Conservation (phyloP, 2,888 invertebrate genomes). For the Folsomia manolachei region DNA sequence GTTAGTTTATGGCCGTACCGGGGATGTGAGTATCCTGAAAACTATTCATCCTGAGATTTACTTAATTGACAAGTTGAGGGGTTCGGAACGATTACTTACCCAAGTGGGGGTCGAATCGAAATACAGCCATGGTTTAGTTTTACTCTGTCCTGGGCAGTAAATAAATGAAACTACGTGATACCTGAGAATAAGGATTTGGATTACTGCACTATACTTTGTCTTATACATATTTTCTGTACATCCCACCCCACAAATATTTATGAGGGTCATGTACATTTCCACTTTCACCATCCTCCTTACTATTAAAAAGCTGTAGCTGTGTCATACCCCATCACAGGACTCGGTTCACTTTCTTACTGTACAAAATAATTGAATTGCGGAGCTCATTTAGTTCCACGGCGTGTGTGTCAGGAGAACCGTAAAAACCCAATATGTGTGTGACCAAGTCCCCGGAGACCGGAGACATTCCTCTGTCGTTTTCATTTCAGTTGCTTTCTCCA, state of each 20-base stretch:
- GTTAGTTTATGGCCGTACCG: not conserved
- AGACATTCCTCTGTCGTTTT: constrained; percentile 9
- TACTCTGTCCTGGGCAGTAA: no score
- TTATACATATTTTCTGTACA: not conserved
- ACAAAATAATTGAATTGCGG: constrained; percentile 48
- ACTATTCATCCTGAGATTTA: not conserved
- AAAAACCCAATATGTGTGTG: constrained; percentile 45
- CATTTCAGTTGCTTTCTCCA: not conserved
- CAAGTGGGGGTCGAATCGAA: not conserved
- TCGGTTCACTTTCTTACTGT: constrained; percentile 14
- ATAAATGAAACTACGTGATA: not conserved
- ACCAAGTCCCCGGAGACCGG: constrained; percentile 28
- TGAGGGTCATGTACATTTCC: not conserved
- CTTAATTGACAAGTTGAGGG: not conserved
- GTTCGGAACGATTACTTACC: not conserved
- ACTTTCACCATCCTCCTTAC: not conserved
- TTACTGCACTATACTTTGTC: not conserved
- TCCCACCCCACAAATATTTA: not conserved
- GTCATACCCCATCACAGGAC: no score
- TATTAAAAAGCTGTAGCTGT: constrained; percentile 5
- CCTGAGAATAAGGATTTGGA: not conserved
- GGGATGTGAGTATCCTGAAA: not conserved
- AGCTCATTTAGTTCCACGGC: constrained; percentile 46
- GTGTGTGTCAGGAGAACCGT: constrained; percentile 48
- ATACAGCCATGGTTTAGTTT: no score